phyloP scores from a whole-genome alignment of 2,797 vertebrate genomes.

The Lindbergichthys nudifrons region DNA sequence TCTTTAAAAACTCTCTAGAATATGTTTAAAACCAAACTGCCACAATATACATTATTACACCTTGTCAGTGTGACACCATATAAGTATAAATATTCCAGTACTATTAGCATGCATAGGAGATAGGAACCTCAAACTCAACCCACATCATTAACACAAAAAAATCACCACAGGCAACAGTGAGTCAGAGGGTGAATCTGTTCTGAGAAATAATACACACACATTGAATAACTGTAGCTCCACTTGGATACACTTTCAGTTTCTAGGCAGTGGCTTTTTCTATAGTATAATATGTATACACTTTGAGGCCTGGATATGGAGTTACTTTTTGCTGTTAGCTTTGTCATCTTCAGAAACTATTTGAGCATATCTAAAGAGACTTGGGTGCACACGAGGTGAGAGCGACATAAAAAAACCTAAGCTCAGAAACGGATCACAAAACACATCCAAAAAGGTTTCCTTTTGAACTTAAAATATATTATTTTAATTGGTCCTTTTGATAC shows the following conservation, averaged over 20 bases:
- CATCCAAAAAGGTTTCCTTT: not conserved
- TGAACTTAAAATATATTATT: not conserved
- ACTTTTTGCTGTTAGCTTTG: not conserved
- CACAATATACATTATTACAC: not conserved
- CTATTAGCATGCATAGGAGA: constrained; percentile 1
- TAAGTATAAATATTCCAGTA: constrained; percentile 8
- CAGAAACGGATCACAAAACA: not conserved
- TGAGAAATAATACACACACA: not conserved
- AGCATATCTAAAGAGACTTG: not conserved
- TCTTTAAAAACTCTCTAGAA: not conserved
- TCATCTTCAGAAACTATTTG: not conserved
- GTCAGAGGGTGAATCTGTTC: constrained; percentile 19
- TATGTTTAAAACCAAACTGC: constrained; percentile 11
- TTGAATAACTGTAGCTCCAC: not conserved
- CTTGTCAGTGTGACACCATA: constrained; percentile 3
- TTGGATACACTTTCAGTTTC: not conserved
- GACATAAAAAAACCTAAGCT: not conserved
- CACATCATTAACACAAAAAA: constrained; percentile 25
- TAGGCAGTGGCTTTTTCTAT: not conserved
- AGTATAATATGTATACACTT: not conserved
- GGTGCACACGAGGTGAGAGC: not conserved
- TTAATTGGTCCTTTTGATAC: not conserved
- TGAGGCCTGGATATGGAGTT: not conserved
- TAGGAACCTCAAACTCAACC: constrained; percentile 7
- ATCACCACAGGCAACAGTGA: constrained; percentile 16